Evolutionary conservation across 2,113 vertebrate species (phyloP).

Genomic region (Chinchilla lanigera): DNA sequence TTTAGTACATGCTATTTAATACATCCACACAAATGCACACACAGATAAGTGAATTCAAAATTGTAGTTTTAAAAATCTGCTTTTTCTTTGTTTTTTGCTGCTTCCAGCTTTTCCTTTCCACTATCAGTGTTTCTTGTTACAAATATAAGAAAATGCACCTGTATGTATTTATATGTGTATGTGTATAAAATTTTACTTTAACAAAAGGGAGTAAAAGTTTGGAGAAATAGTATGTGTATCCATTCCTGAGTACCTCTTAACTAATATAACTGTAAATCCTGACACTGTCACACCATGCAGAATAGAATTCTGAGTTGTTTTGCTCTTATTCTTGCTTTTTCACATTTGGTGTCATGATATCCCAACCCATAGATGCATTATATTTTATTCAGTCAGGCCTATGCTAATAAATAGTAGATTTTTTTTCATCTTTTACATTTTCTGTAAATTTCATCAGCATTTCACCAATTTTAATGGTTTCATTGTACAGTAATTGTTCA

Average conservation of each 20-base stretch:
- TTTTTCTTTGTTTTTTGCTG: neutral
- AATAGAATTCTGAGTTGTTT: neutral
- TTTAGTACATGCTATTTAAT: neutral
- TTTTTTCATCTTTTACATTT: neutral
- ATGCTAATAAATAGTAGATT: neutral
- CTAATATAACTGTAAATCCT: neutral
- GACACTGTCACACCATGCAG: neutral
- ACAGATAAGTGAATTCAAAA: neutral
- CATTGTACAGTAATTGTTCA: neutral
- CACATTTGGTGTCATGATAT: neutral
- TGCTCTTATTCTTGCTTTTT: neutral
- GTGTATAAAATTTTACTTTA: neutral
- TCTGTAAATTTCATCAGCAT: neutral
- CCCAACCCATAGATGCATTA: neutral
- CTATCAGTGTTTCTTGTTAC: neutral
- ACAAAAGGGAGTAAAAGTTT: neutral
- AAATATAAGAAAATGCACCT: neutral
- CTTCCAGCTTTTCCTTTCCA: neutral
- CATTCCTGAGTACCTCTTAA: neutral
- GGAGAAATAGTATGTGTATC: neutral
- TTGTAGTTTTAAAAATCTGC: neutral
- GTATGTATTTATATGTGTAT: neutral
- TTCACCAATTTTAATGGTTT: neutral
- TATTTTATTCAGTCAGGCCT: neutral
- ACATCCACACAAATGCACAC: rapidly evolving